These are phyloP conservation scores for Galeopsomyia nigrocyanea DNA, from an alignment of 2,888 invertebrate genomes.

Conservation along the genomic window DNA sequence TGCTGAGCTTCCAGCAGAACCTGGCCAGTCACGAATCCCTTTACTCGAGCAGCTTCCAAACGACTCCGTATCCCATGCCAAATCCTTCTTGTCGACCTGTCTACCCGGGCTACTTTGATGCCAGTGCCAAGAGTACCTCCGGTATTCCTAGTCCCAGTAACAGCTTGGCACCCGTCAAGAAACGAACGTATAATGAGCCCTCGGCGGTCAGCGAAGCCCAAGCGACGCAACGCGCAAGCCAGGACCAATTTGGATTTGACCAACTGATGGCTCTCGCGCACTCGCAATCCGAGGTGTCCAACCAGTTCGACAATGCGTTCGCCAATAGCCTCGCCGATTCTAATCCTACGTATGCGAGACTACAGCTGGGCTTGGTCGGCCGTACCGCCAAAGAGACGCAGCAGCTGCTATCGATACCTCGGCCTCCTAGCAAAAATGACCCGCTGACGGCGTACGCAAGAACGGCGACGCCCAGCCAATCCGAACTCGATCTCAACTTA, in stretches of 20 bases:
- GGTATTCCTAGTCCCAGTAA: constrained; percentile 47
- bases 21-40: constrained; percentile 61
- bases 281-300: constrained; percentile 55
- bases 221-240: constrained; percentile 56
- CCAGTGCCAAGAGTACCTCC: constrained; percentile 54
- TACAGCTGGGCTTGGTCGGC: constrained; percentile 63
- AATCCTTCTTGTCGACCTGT: constrained; percentile 61
- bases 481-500: constrained; percentile 64
- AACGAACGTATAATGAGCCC: constrained; percentile 64
- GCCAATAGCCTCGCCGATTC: constrained; percentile 60
- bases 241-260: constrained; percentile 64
- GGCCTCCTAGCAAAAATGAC: constrained; percentile 66
- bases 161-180: constrained; percentile 62
- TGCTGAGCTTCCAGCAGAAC: constrained; percentile 62
- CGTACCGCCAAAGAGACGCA: constrained; percentile 62
- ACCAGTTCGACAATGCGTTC: constrained; percentile 63
- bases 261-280: constrained; percentile 61
- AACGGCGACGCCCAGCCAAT: constrained; percentile 50
- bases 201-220: constrained; percentile 47
- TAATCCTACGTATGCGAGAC: constrained; percentile 62
- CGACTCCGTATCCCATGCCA: constrained; percentile 63
- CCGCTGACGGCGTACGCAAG: constrained; percentile 60
- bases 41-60: constrained; percentile 63
- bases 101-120: constrained; percentile 64
- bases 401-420: constrained; percentile 62